phyloP scores from a whole-genome alignment of 2,888 invertebrate genomes.

The Apamea monoglypha region DNA sequence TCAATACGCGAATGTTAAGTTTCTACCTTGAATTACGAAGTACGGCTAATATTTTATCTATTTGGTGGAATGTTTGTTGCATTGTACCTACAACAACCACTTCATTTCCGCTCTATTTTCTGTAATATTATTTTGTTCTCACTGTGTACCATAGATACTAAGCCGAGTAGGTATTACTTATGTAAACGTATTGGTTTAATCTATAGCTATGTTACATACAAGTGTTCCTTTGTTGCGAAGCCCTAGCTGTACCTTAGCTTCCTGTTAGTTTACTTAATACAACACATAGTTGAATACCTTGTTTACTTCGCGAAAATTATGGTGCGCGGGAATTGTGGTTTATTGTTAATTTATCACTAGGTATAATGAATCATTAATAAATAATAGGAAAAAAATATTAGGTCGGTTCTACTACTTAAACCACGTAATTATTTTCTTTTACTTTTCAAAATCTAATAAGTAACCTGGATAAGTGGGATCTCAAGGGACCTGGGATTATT shows the following conservation, averaged over 20 bases:
- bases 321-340: constrained; percentile 12
- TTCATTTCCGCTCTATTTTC: neutral
- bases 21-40: constrained; percentile 21
- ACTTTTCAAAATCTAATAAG: neutral
- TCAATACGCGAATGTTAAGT: constrained; percentile 18
- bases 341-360: neutral
- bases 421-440: neutral
- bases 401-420: constrained; percentile 9
- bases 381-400: neutral
- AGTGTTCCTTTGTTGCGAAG: constrained; percentile 35
- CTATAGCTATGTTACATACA: constrained; percentile 14
- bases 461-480: neutral
- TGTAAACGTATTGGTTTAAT: constrained; percentile 33
- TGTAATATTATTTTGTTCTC: neutral
- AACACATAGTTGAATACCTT: constrained; percentile 9
- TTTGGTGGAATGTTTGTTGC: constrained; percentile 4
- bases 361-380: constrained; percentile 19
- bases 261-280: constrained; percentile 22
- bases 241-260: constrained; percentile 45
- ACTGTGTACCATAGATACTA: constrained; percentile 9
- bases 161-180: constrained; percentile 4
- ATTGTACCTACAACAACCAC: neutral
- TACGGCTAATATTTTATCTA: neutral
- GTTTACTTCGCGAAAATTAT: constrained; percentile 1
- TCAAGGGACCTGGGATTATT: neutral